Evolutionary conservation across 1,140 invertebrate species (phyloP).

Genomic region (Belonocnema kinseyi): DNA sequence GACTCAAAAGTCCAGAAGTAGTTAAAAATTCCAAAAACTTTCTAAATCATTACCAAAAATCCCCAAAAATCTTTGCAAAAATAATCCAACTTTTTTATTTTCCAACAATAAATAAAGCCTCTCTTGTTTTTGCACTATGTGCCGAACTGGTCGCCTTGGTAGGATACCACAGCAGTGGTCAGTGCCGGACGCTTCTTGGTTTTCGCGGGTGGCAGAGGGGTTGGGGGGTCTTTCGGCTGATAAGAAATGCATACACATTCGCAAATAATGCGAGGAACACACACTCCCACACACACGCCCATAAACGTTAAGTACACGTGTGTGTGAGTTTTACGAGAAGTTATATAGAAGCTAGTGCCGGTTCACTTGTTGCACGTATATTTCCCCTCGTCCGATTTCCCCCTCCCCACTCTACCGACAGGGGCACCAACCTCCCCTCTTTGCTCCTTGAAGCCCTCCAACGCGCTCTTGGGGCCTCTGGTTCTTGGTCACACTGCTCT

Average conservation of each 20-base stretch:
- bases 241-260: constrained; percentile 30
- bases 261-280: neutral
- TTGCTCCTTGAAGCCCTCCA: constrained; percentile 37
- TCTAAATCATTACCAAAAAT: too few species aligned
- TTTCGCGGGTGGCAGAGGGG: neutral
- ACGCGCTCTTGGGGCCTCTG: constrained; percentile 39
- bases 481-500: constrained; percentile 55
- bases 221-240: constrained; percentile 27
- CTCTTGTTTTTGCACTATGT: neutral
- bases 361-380: constrained; percentile 33
- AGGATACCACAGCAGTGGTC: constrained; percentile 9
- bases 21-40: too few species aligned
- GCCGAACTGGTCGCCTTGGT: too few species aligned
- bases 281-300: too few species aligned
- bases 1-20: too few species aligned
- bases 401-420: constrained; percentile 50
- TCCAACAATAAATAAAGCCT: neutral
- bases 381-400: constrained; percentile 55
- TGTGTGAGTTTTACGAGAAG: constrained; percentile 21
- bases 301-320: neutral
- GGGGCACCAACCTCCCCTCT: constrained; percentile 48
- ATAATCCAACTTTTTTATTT: neutral
- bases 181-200: constrained; percentile 24
- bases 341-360: constrained; percentile 10
- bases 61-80: neutral